phyloP scores from a whole-genome alignment of 1,140 invertebrate species.

The Tribolium castaneum region DNA sequence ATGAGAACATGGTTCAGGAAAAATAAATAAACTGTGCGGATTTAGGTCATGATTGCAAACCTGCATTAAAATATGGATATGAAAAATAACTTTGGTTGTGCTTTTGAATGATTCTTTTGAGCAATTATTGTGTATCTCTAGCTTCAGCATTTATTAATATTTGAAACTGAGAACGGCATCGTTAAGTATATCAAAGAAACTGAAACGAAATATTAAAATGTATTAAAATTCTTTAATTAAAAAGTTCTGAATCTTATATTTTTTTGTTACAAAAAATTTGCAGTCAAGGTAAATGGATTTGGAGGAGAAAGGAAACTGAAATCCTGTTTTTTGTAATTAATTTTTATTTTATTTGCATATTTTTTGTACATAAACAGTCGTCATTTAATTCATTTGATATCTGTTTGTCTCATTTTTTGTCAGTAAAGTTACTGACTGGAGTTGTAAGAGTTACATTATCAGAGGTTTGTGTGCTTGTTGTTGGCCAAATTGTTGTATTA shows the following conservation, averaged over 20 bases:
- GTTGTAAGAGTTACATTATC: neutral
- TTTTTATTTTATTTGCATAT: no score
- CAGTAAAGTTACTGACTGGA: neutral
- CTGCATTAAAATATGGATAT: no score
- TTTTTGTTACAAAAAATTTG: neutral
- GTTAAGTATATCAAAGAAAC: neutral
- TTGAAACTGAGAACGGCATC: neutral
- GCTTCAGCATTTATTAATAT: neutral
- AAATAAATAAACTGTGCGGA: no score
- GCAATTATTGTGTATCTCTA: neutral
- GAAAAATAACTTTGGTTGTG: no score
- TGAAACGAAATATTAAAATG: neutral
- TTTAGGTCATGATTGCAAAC: no score
- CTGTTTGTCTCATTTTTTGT: no score
- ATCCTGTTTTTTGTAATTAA: neutral
- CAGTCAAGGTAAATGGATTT: neutral
- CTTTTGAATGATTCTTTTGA: no score
- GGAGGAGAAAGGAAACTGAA: neutral
- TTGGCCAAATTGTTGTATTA: neutral
- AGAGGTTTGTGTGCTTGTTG: neutral
- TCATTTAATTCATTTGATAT: no score
- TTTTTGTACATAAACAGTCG: no score
- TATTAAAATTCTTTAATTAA: neutral
- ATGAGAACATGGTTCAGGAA: no score
- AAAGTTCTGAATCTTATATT: neutral